phyloP scores from a whole-genome alignment of 2,797 vertebrate genomes.

The Sebastes kiyomatsui region DNA sequence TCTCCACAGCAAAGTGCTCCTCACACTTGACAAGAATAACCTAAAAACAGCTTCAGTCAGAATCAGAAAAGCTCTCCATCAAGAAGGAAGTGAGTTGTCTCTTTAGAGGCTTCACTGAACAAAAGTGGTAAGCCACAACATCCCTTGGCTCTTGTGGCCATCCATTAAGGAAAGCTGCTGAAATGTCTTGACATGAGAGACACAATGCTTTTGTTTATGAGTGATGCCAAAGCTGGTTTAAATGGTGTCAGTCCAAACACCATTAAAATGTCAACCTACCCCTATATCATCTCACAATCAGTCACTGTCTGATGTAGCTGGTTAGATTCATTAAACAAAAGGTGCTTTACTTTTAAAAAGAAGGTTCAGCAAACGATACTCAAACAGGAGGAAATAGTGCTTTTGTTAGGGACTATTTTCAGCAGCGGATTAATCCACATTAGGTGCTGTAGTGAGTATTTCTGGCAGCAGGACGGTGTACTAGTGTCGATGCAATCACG shows the following conservation, averaged over 20 bases:
- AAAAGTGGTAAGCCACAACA: not conserved
- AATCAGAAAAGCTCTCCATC: slow-evolving; percentile 25
- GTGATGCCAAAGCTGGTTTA: not conserved
- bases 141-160: not conserved
- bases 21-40: not conserved
- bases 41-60: not conserved
- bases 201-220: not conserved
- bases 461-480: too few relatives aligned
- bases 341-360: not conserved
- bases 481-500: too few relatives aligned
- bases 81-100: not conserved
- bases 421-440: too few relatives aligned
- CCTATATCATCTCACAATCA: not conserved
- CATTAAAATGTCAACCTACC: not conserved
- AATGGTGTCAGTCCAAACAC: not conserved
- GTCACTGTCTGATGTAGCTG: not conserved
- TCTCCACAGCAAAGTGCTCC: not conserved
- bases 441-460: too few relatives aligned
- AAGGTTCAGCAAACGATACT: too few relatives aligned
- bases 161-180: not conserved
- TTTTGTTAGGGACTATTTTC: too few relatives aligned
- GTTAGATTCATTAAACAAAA: not conserved
- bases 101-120: not conserved
- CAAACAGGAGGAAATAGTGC: too few relatives aligned
- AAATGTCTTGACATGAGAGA: not conserved